Percentiles rank a stretch among this genome's conserved stretches.
These are phyloP conservation scores for Chymomyza fuscimana DNA, from an alignment of 2,888 invertebrate genomes.

Conservation along the genomic window DNA sequence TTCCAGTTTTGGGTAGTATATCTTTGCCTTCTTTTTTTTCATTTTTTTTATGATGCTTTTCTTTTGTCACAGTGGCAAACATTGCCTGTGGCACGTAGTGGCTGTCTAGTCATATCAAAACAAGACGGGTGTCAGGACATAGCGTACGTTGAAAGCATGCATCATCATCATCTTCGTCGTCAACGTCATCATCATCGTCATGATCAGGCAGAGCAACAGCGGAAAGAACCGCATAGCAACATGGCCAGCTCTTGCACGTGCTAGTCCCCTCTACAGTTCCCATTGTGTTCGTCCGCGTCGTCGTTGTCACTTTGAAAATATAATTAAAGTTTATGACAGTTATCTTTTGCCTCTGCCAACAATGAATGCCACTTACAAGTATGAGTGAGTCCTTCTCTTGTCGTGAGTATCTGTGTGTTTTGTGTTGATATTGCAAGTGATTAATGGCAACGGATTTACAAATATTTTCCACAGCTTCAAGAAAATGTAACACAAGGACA, in stretches of 20 bases:
- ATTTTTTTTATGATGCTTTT: constrained; percentile 2
- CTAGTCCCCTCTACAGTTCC: not conserved
- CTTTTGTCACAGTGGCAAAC: constrained; percentile 8
- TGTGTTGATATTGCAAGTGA: constrained; percentile 35
- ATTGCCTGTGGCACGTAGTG: constrained; percentile 59
- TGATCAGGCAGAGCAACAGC: too few species aligned
- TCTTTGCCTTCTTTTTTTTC: constrained; percentile 25
- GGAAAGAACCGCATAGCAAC: not conserved
- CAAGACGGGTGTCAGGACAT: constrained; percentile 14
- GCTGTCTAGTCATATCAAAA: constrained; percentile 35
- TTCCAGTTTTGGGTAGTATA: constrained; percentile 17
- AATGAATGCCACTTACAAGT: constrained; percentile 51
- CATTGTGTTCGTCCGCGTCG: constrained; percentile 14
- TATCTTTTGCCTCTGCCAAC: constrained; percentile 57
- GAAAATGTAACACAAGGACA: not conserved
- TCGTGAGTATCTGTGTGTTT: constrained; percentile 8
- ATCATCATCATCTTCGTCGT: constrained; percentile 37
- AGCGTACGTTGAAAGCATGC: constrained; percentile 30
- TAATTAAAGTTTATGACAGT: constrained; percentile 74
- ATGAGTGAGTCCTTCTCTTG: constrained; percentile 4
- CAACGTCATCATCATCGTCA: constrained; percentile 17
- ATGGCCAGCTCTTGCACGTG: not conserved
- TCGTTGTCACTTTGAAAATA: constrained; percentile 65
- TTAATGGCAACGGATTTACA: constrained; percentile 50
- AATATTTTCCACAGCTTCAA: constrained; percentile 13